A percentile compares a stretch with the other conserved stretches of the same genome.
These are phyloP conservation scores for Hemaris fuciformis DNA, from an alignment of 2,888 invertebrate genomes.

Conservation along the genomic window DNA sequence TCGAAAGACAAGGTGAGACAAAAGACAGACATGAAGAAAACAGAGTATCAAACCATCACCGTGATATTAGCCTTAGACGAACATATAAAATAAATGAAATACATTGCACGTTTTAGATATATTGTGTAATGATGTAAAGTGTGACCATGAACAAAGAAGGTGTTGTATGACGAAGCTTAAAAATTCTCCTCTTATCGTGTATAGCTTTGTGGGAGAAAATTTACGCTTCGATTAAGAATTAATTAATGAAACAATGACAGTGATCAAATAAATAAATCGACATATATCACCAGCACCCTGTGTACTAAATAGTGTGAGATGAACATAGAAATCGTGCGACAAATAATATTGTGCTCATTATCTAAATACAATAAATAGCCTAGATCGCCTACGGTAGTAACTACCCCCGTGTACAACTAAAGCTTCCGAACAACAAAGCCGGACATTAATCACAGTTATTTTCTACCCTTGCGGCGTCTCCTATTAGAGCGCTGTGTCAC, in stretches of 20 bases:
- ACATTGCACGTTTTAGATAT: background rate
- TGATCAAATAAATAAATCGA: constrained; percentile 20
- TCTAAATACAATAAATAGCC: constrained; percentile 15
- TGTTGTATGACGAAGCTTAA: background rate
- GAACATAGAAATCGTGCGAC: constrained; percentile 64
- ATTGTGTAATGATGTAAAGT: constrained; percentile 15
- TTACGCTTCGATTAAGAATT: constrained; percentile 25
- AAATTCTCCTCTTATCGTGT: background rate
- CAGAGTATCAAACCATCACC: constrained; percentile 79
- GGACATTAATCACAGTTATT: constrained; percentile 32
- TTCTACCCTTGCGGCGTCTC: constrained; percentile 35
- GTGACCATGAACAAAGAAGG: constrained; percentile 4
- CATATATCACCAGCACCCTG: constrained; percentile 59
- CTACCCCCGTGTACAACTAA: background rate
- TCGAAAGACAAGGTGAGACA: constrained; percentile 38
- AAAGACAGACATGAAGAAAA: constrained; percentile 49
- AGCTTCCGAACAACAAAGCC: constrained; percentile 27
- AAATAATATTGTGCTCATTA: constrained; percentile 58
- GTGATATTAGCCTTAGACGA: constrained; percentile 52
- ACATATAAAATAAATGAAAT: constrained; percentile 20
- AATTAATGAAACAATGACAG: constrained; percentile 26
- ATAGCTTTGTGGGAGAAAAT: constrained; percentile 12
- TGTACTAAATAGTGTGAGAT: constrained; percentile 45
- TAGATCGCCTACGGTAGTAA: constrained; percentile 6
- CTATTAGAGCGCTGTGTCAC: constrained; percentile 66